These are phyloP conservation scores for Eupeodes luniger DNA, from an alignment of 2,888 invertebrate genomes.

Conservation along the genomic window DNA sequence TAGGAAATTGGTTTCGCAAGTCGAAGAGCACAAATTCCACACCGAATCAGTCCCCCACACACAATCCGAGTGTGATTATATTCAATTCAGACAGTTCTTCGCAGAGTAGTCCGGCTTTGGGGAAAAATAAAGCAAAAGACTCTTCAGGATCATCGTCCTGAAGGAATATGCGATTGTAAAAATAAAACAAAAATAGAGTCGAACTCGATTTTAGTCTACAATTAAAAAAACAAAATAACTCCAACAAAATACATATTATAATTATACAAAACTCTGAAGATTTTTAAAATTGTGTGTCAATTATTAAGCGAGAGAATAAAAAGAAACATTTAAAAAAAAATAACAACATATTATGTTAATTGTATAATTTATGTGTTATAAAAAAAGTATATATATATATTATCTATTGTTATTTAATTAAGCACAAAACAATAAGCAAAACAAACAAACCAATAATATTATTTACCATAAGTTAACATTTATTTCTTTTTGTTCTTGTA, in stretches of 20 bases:
- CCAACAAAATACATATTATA: constrained; percentile 31
- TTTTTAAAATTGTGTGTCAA: constrained; percentile 65
- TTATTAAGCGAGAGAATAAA: constrained; percentile 41
- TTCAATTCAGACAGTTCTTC: constrained; percentile 78
- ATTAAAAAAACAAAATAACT: constrained; percentile 7
- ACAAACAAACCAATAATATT: constrained; percentile 58
- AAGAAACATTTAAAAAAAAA: constrained; percentile 26
- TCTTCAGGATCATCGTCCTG: constrained; percentile 73
- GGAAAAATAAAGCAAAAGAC: constrained; percentile 68
- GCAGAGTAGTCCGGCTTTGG: constrained; percentile 78
- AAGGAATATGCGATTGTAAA: constrained; percentile 29
- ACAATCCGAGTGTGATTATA: constrained; percentile 79
- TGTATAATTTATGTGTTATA: constrained; percentile 60
- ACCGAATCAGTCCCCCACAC: constrained; percentile 84
- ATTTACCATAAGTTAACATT: not conserved
- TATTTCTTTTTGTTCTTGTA: constrained; percentile 8
- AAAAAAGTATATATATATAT: constrained; percentile 32
- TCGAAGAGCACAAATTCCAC: constrained; percentile 84
- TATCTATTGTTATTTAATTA: constrained; percentile 60
- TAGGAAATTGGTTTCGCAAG: constrained; percentile 84
- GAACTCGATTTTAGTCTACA: constrained; percentile 54
- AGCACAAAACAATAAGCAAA: constrained; percentile 62
- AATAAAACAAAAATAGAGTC: constrained; percentile 38
- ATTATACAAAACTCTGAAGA: constrained; percentile 24
- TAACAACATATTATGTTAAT: constrained; percentile 37